Base-by-base conservation (phyloP, 2,797 vertebrate species). In the Helostoma temminkii region DNA sequence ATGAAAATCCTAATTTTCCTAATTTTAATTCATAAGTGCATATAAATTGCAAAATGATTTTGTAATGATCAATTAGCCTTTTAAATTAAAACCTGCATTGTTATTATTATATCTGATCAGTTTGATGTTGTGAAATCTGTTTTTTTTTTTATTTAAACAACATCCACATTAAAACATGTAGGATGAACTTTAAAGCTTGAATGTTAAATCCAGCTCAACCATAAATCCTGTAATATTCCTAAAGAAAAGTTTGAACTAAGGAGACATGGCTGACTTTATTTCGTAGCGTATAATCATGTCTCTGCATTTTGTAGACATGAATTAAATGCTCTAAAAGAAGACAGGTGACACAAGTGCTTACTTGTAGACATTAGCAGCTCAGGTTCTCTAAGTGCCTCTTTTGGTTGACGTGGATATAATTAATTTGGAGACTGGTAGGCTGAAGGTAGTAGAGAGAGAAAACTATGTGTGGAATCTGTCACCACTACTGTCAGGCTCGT, bases 381-480 rank as follows among this genome's bases (percentile, higher is more conserved):
- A 3, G 18, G 21, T 61, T 78, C 28, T 78, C 50, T 21, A 28
- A 34, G 32, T 78, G 69, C 46, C 32, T 80, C 37, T 65, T 82
- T 66, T 50, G 28, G 64, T 74, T 75, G 50, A 76, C 64, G 50
- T 75, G 71, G 66, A 82, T 82, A 65, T 89, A 63, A 85, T 80
- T 74, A 54, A 82, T 74, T 78, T 82, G 65, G 61, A 70, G 59
- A 36, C 46, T 63, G 45, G 60, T 59, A 26, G 46, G 39, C 56
- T 59, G 71, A 82, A 80, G 58, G 57, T 63, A 32, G 73, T 67
- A 46, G 53, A 85, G 82, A 70, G 61, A 69, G 61, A 63, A 76
- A 81, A 80, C 59, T 67, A 81, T 82, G 84, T 64, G 41, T 76
- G 88, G 89, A 89, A 92, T 92, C 82, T 89, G 81, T 91, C 84